A percentile compares a stretch with the other conserved stretches of the same genome.
Evolutionary conservation across 2,113 vertebrate species (phyloP).

Genomic region (Ranitomeya imitator): DNA sequence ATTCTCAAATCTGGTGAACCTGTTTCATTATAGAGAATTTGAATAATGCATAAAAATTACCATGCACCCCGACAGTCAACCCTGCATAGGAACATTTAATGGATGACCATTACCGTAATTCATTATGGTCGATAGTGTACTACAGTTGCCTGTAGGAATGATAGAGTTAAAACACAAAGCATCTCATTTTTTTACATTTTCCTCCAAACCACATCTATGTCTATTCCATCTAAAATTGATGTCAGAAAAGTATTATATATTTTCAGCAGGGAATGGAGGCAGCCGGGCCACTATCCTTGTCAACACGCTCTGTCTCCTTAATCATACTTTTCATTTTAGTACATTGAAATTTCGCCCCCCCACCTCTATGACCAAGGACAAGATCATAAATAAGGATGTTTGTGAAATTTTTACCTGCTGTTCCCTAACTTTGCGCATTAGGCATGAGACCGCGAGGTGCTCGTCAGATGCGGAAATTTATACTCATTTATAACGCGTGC

Average conservation of each 20-base stretch:
- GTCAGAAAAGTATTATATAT: conserved; percentile 90
- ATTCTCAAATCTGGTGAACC: too few relatives aligned
- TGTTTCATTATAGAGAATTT: too few relatives aligned
- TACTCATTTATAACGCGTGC: conserved; percentile 90
- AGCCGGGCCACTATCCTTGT: conserved; percentile 84
- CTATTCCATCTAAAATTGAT: conserved; percentile 88
- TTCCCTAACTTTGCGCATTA: conserved; percentile 85
- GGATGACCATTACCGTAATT: neutral
- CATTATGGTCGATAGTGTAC: neutral
- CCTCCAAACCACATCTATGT: conserved; percentile 77
- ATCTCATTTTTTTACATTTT: conserved; percentile 58
- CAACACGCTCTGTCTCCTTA: conserved; percentile 84
- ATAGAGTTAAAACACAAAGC: conserved; percentile 48
- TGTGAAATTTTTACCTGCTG: conserved; percentile 90
- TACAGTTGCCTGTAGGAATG: neutral
- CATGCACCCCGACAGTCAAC: neutral
- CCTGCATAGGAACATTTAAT: neutral
- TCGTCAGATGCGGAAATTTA: conserved; percentile 91
- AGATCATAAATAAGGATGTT: conserved; percentile 95
- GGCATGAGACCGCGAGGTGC: conserved; percentile 79
- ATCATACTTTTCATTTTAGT: conserved; percentile 98
- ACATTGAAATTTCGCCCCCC: conserved; percentile 90
- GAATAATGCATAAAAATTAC: too few relatives aligned
- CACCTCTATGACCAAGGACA: conserved; percentile 83
- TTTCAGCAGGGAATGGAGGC: conserved; percentile 84